These are phyloP conservation scores for Pseudochirops corinnae DNA, from an alignment of 2,797 vertebrate genomes.

Conservation along the genomic window DNA sequence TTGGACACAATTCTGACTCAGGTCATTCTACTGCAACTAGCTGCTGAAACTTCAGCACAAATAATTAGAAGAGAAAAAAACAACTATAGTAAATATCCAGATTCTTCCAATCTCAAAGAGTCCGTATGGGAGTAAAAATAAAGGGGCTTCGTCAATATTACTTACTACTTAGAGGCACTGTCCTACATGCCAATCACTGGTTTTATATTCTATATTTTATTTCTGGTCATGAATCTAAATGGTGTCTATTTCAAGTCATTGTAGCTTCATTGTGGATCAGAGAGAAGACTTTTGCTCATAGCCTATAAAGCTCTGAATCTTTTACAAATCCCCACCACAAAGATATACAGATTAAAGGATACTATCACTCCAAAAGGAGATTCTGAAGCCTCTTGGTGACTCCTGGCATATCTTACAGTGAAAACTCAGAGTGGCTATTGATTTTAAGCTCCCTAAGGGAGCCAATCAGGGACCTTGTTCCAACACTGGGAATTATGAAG, in stretches of 20 bases:
- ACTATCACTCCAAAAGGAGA: neutral
- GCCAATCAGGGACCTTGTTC: conserved; percentile 7
- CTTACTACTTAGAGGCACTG: neutral
- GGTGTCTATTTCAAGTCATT: neutral
- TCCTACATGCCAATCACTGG: neutral
- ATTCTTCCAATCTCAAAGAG: neutral
- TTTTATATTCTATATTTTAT: neutral
- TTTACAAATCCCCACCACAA: neutral
- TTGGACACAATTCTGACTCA: neutral
- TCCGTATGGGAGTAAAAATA: neutral
- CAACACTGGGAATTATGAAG: conserved; percentile 28
- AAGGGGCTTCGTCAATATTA: neutral
- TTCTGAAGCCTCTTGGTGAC: neutral
- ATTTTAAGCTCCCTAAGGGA: conserved; percentile 25
- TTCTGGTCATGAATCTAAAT: neutral
- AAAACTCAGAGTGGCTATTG: neutral
- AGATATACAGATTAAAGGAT: conserved; percentile 5
- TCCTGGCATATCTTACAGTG: conserved; percentile 26
- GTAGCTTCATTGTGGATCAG: neutral
- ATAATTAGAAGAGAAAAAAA: neutral
- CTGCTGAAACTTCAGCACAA: neutral
- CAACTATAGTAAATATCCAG: neutral
- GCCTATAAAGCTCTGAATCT: neutral
- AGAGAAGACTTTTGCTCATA: conserved; percentile 12
- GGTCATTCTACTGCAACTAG: neutral